phyloP scores from a whole-genome alignment of 2,113 vertebrate species.

The Rhodinocichla rosea region DNA sequence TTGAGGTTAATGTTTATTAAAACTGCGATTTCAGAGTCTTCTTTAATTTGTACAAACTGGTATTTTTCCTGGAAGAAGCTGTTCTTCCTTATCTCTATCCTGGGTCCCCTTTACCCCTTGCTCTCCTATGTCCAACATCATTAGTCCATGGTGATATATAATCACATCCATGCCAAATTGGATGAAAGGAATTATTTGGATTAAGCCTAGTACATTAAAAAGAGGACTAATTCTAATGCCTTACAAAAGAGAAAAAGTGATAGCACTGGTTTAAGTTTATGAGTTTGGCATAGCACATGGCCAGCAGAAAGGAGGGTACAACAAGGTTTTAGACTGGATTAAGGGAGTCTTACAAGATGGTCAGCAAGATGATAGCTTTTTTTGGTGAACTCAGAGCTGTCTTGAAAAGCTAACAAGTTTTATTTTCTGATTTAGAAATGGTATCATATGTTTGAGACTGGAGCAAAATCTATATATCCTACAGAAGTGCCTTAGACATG shows the following conservation, averaged over 20 bases:
- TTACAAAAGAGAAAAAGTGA: not conserved
- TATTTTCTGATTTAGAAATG: not conserved
- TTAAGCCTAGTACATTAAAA: not conserved
- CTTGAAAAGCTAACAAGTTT: not conserved
- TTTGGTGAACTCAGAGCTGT: not conserved
- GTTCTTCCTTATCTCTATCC: not conserved
- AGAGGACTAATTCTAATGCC: not conserved
- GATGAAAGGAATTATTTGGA: not conserved
- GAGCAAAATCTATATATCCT: not conserved
- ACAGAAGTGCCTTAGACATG: not conserved
- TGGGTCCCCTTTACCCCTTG: not conserved
- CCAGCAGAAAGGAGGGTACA: not conserved
- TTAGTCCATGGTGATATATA: rapidly evolving
- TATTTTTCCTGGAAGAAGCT: not conserved
- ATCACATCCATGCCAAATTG: not conserved
- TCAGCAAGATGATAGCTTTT: not conserved
- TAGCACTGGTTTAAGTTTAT: not conserved
- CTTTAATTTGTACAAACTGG: not conserved
- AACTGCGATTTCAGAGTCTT: not conserved
- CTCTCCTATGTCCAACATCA: not conserved
- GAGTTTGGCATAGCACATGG: not conserved
- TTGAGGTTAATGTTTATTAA: not conserved
- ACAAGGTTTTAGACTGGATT: not conserved
- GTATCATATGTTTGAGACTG: not conserved
- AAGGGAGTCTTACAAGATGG: not conserved